Conservation (phyloP, 2,113 vertebrate genomes). For the Oenanthe oenanthe region DNA sequence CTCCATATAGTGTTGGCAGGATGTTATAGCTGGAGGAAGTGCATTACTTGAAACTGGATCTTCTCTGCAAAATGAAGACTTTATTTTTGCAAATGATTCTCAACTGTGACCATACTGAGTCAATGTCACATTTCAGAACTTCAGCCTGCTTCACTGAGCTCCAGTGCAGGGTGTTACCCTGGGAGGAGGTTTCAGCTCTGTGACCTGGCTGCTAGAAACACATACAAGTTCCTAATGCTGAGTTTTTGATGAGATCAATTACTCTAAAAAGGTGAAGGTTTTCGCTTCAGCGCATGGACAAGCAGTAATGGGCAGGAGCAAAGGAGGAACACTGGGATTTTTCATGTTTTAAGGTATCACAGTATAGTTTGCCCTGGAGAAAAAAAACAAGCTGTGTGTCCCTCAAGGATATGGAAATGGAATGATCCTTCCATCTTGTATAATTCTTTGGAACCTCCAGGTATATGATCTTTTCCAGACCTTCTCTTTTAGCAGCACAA, state of each 20-base stretch:
- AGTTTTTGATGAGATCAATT: background rate
- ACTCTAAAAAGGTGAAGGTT: background rate
- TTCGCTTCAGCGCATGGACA: background rate
- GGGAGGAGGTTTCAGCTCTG: background rate
- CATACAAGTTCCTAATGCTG: background rate
- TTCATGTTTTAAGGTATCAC: background rate
- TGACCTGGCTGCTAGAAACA: background rate
- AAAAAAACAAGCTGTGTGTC: background rate
- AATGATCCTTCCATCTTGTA: background rate
- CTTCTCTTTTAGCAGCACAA: background rate
- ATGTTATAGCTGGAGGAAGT: background rate
- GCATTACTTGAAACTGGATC: background rate
- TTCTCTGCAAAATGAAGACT: background rate
- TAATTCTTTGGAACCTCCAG: background rate
- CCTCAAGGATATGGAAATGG: background rate
- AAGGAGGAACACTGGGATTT: background rate
- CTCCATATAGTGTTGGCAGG: background rate
- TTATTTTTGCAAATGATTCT: background rate
- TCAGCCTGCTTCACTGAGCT: background rate
- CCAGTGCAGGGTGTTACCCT: background rate
- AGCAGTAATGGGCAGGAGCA: background rate
- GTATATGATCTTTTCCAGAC: background rate
- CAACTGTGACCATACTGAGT: background rate
- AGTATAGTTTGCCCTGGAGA: background rate
- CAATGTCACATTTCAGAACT: background rate